These are phyloP conservation scores for Blera fallax DNA, from an alignment of 2,888 invertebrate species.

Conservation along the genomic window DNA sequence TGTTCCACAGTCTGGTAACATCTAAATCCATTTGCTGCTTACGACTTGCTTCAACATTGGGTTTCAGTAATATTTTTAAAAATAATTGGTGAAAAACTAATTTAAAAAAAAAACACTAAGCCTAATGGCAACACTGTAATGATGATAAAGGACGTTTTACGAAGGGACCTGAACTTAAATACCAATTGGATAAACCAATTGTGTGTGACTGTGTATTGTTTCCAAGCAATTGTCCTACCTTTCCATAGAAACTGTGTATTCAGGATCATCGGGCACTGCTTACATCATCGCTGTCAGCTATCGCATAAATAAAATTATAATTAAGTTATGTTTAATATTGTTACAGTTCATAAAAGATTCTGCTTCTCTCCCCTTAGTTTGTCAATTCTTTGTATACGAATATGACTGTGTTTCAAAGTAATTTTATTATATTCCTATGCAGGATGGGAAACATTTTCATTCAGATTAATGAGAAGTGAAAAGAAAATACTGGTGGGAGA, in stretches of 20 bases:
- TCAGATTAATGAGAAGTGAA: constrained; percentile 25
- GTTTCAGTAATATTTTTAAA: not conserved
- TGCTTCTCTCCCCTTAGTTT: not conserved
- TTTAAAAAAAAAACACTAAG: constrained; percentile 25
- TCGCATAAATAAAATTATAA: constrained; percentile 31
- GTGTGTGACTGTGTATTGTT: not conserved
- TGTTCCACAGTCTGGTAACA: not conserved
- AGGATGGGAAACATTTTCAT: not conserved
- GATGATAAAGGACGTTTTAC: not conserved
- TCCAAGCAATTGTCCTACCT: not conserved
- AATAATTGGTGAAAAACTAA: constrained; percentile 4
- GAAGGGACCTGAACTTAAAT: not conserved
- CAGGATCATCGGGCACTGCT: constrained; percentile 16
- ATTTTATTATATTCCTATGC: not conserved
- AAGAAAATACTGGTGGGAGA: not conserved
- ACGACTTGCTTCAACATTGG: not conserved
- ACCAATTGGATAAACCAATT: not conserved
- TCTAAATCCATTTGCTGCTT: not conserved
- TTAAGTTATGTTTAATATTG: constrained; percentile 47
- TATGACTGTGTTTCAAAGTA: not conserved
- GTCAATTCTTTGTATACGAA: not conserved
- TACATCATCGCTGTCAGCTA: constrained; percentile 9
- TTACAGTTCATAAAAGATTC: constrained; percentile 39
- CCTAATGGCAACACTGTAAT: not conserved
- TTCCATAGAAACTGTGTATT: not conserved